Evolutionary conservation across 2,888 invertebrate species (phyloP).

Genomic region (Mesorhabditis spiculigera): DNA sequence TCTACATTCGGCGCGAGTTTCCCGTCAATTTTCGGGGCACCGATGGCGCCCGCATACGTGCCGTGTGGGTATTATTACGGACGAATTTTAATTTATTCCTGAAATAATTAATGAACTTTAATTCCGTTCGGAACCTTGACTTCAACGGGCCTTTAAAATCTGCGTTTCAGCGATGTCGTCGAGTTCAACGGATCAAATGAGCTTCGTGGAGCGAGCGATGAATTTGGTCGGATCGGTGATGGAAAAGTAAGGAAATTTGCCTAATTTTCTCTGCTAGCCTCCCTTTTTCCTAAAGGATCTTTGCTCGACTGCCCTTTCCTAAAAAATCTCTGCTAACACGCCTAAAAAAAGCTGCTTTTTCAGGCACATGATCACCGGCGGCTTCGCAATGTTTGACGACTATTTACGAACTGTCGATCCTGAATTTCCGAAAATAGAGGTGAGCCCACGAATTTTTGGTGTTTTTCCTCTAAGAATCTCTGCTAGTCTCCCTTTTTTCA

Average conservation of each 20-base stretch:
- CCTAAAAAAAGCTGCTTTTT: background rate
- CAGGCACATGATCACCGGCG: conserved; percentile 4
- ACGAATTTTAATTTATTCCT: no score
- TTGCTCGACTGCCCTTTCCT: background rate
- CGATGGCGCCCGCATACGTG: background rate
- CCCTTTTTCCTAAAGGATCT: background rate
- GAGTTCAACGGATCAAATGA: conserved; percentile 1
- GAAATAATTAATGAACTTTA: no score
- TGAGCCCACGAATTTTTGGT: background rate
- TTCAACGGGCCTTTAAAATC: no score
- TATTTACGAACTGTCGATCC: background rate
- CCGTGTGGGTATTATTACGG: no score
- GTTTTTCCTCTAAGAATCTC: background rate
- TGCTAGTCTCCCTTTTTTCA: background rate
- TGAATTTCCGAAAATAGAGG: conserved; percentile 1
- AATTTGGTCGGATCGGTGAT: conserved; percentile 4
- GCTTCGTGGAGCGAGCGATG: background rate
- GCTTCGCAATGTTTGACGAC: background rate
- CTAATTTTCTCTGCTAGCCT: no score
- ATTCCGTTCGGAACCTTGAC: no score
- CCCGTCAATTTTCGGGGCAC: background rate
- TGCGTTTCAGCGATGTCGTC: background rate
- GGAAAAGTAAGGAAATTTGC: background rate
- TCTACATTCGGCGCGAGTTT: conserved; percentile 5
- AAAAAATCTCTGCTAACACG: background rate